Evolutionary conservation across 2,797 vertebrate species (phyloP).

Genomic region (Rhabdomys pumilio): DNA sequence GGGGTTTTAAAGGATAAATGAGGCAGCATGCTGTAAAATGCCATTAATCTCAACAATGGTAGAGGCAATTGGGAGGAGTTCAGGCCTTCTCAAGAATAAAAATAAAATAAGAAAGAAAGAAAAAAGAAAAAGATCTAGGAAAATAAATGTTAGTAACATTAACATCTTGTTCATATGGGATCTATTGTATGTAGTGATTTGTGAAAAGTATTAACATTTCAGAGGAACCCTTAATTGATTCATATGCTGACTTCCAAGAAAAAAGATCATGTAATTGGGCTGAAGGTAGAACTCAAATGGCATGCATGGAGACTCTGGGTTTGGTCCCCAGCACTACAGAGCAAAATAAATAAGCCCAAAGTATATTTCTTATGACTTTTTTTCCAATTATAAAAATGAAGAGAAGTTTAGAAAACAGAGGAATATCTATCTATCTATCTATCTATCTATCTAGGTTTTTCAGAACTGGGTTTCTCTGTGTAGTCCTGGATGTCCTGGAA

Average conservation of each 20-base stretch:
- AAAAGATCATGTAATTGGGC: constrained; percentile 22
- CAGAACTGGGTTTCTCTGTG: neutral
- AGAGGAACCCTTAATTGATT: neutral
- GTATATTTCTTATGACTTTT: neutral
- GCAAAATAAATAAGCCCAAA: neutral
- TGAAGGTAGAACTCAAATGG: neutral
- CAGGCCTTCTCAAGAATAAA: neutral
- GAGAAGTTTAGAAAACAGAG: constrained; percentile 47
- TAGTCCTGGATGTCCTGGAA: neutral
- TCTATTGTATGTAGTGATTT: constrained; percentile 48
- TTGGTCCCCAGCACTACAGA: neutral
- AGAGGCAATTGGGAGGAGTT: neutral
- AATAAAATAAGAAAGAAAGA: neutral
- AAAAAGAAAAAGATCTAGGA: neutral
- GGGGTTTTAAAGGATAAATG: constrained; percentile 46
- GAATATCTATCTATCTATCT: neutral
- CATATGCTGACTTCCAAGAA: constrained; percentile 38
- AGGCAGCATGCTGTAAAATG: neutral
- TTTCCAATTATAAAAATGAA: neutral
- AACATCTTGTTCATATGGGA: neutral
- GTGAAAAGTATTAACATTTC: constrained; percentile 33
- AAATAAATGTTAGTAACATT: neutral
- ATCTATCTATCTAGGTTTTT: neutral
- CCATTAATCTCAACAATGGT: neutral
- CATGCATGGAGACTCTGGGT: neutral